phyloP scores from a whole-genome alignment of 2,888 invertebrate species.

The Parthenolecanium corni region DNA sequence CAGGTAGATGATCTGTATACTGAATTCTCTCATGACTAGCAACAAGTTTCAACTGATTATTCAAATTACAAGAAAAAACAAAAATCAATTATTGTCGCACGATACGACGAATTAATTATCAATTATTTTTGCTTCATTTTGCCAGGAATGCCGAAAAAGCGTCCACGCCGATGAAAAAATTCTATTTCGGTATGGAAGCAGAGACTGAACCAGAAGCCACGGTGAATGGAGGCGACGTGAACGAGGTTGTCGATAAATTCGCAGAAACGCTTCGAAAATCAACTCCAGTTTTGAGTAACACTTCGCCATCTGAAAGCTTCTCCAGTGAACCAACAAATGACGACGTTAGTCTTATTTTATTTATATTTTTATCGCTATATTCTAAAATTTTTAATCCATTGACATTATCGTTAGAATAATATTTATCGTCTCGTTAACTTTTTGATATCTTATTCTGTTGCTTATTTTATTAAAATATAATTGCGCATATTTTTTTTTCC shows the following conservation, averaged over 20 bases:
- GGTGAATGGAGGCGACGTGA: slow-evolving; percentile 30
- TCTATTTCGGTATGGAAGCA: slow-evolving; percentile 70
- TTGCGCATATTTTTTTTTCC: not conserved
- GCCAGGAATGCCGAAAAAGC: not conserved
- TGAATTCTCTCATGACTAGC: too few species aligned
- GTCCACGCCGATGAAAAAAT: slow-evolving; percentile 45
- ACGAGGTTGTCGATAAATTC: slow-evolving; percentile 38
- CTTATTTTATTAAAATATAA: too few species aligned
- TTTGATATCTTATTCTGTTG: too few species aligned
- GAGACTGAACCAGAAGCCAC: slow-evolving; percentile 31
- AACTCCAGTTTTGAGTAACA: slow-evolving; percentile 28
- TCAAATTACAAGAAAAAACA: too few species aligned
- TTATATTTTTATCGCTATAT: not conserved
- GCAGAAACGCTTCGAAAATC: slow-evolving; percentile 36
- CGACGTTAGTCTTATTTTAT: slow-evolving; percentile 25
- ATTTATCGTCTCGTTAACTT: not conserved
- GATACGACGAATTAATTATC: too few species aligned
- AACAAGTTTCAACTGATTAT: too few species aligned
- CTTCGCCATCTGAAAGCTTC: slow-evolving; percentile 37
- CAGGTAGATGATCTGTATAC: too few species aligned
- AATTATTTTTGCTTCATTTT: not conserved
- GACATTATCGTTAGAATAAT: too few species aligned
- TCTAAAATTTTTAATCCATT: not conserved
- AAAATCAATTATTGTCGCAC: too few species aligned
- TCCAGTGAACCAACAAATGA: slow-evolving; percentile 33